Evolutionary conservation across 2,888 invertebrate genomes (phyloP), one percentile per base, ranked within the genome.

Genomic region (Steinernema carpocapsae): DNA sequence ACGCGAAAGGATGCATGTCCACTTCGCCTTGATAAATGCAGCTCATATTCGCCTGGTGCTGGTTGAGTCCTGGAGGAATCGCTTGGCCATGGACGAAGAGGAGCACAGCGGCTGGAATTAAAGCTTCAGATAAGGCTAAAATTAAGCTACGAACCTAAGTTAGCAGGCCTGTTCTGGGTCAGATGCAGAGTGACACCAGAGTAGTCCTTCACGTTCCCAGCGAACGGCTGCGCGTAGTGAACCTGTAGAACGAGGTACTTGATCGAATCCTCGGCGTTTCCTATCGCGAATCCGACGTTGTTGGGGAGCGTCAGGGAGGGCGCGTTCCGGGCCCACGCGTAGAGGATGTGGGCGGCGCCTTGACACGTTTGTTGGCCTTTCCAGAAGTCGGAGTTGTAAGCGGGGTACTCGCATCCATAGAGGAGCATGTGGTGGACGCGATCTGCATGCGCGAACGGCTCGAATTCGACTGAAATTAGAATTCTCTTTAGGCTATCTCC

Each of bases 271-370:
- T 89, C 88, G 24, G 88, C 85, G 4, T 89, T 89, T 7, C 91
- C 91, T 6, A 91, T 88, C 43, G 89, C 87, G 83, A 91, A 91
- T 12, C 89, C 91, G 22, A 91, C 91, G 80, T 89, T 89, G 78
- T 88, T 78, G 0, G 91, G 91, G 4, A 91, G 87, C 14, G 83
- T 83, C 0, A 91, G 88, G 32, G 89, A 85, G 0, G 91, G 90
- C 0, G 91, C 91, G 84, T 91, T 91, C 88, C 91, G 89, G 0
- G 91, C 91, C 91, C 91, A 91, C 2, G 91, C 91, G 84, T 91
- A 91, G 70, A 91, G 85, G 56, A 91, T 91, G 76, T 89, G 88
- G 14, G 85, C 78, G n/a, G 76, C 73, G 19, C 82, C 86, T 29
- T 76, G 80, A 76, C 89, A 90, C 22, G 89, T 85, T 51, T 84